Conservation (phyloP, 2,888 invertebrate species). For the Andrena chrysosceles region DNA sequence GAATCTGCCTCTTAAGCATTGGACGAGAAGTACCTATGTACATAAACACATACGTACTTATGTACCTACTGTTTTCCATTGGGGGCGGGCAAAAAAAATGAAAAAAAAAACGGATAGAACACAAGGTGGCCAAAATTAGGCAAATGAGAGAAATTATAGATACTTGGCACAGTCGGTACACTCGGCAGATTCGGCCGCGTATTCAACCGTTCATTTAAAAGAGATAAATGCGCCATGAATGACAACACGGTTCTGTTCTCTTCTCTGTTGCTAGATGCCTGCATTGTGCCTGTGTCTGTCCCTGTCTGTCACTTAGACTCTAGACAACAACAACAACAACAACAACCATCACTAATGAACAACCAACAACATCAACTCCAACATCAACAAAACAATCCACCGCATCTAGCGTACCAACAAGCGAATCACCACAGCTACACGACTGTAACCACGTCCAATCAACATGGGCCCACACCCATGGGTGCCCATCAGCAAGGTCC, state of each 20-base stretch:
- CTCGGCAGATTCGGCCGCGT: slow-evolving; percentile 54
- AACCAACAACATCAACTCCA: slow-evolving; percentile 83
- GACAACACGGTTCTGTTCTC: slow-evolving; percentile 85
- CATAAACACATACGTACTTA: too few relatives aligned
- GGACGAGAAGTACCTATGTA: neutral
- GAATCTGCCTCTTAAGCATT: neutral
- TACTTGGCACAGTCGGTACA: slow-evolving; percentile 51
- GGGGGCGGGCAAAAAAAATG: neutral
- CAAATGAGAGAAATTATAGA: too few relatives aligned
- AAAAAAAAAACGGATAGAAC: neutral
- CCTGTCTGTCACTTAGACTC: slow-evolving; percentile 85
- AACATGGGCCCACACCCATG: slow-evolving; percentile 82
- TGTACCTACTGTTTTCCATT: neutral
- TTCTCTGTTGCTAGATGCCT: slow-evolving; percentile 98
- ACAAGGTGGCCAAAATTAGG: neutral
- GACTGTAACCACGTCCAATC: slow-evolving; percentile 84
- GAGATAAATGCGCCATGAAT: slow-evolving; percentile 83
- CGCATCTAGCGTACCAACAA: slow-evolving; percentile 85
- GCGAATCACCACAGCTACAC: slow-evolving; percentile 85
- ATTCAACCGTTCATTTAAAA: slow-evolving; percentile 33
- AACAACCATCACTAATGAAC: slow-evolving; percentile 82
- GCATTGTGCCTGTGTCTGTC: slow-evolving; percentile 87
- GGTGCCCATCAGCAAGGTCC: slow-evolving; percentile 83
- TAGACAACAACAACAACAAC: slow-evolving; percentile 84
- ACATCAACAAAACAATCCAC: slow-evolving; percentile 85